A percentile compares a stretch with the other conserved stretches of the same genome.
Conservation (phyloP, 2,113 vertebrate species). For the Chaetops frenatus region DNA sequence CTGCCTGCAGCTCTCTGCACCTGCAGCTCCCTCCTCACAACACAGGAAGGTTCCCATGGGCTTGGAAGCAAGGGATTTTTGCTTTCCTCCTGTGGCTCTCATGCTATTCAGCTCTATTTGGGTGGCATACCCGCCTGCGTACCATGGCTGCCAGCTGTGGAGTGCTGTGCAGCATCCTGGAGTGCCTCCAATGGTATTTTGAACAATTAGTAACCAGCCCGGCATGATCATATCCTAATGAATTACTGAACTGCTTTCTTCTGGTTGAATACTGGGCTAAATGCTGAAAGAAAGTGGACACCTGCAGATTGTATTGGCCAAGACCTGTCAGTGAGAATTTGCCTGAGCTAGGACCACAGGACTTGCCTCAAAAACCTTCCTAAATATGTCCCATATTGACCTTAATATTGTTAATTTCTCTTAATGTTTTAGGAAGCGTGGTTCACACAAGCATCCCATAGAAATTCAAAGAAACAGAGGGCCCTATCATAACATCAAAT, state of each 20-base stretch:
- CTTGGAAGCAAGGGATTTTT: slow-evolving; percentile 40
- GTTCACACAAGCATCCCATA: not conserved
- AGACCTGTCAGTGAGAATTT: slow-evolving; percentile 50
- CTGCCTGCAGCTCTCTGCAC: slow-evolving; percentile 31
- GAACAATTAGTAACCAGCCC: slow-evolving; percentile 61
- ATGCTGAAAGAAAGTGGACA: slow-evolving; percentile 58
- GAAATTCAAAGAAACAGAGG: not conserved
- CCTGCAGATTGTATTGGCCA: slow-evolving; percentile 55
- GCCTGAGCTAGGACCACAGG: not conserved
- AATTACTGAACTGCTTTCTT: slow-evolving; percentile 62
- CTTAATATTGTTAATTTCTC: not conserved
- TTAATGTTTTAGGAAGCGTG: not conserved
- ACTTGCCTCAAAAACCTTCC: not conserved
- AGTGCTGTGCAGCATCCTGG: slow-evolving; percentile 59
- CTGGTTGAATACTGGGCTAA: slow-evolving; percentile 55
- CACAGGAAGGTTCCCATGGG: slow-evolving; percentile 33
- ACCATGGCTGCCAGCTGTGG: slow-evolving; percentile 54
- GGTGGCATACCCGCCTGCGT: slow-evolving; percentile 33
- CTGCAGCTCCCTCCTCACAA: slow-evolving; percentile 37
- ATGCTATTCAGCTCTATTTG: slow-evolving; percentile 55
- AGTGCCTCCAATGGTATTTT: slow-evolving; percentile 57
- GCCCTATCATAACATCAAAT: not conserved
- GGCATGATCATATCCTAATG: slow-evolving; percentile 63
- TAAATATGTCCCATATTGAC: not conserved
- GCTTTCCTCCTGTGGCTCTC: not conserved